These are phyloP conservation scores for Cairina moschata DNA, from an alignment of 2,113 vertebrate species.

Conservation along the genomic window DNA sequence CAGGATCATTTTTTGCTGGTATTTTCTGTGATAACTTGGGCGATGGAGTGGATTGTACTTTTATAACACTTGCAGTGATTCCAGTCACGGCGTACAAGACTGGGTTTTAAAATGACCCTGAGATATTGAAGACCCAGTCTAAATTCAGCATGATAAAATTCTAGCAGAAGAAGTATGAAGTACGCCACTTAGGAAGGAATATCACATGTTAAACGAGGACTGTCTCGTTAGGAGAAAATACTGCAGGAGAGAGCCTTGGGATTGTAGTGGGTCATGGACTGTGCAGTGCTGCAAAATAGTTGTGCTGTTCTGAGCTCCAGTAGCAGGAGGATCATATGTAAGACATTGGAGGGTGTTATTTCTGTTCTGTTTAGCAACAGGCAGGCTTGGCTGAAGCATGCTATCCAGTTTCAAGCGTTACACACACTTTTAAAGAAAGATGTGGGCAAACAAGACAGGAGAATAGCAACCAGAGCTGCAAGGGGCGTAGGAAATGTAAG, in stretches of 20 bases:
- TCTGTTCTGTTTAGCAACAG: not conserved
- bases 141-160: not conserved
- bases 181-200: not conserved
- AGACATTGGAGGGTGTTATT: not conserved
- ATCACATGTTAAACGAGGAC: fast-evolving
- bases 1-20: not conserved
- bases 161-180: not conserved
- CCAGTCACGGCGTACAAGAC: not conserved
- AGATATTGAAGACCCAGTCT: not conserved
- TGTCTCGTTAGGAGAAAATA: not conserved
- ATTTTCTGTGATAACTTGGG: not conserved
- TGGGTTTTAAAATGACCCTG: not conserved
- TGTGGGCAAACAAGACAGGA: not conserved
- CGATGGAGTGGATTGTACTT: not conserved
- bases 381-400: not conserved
- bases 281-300: not conserved
- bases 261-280: fast-evolving
- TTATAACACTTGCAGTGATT: not conserved
- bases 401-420: not conserved
- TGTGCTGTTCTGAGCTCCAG: not conserved
- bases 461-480: not conserved
- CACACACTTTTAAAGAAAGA: not conserved
- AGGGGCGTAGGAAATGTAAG: not conserved
- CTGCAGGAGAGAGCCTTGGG: not conserved
- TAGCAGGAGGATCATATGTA: not conserved